Percentiles rank a stretch among this genome's conserved stretches.
phyloP scores from a whole-genome alignment of 2,113 vertebrate species.

The Lepus timidus region DNA sequence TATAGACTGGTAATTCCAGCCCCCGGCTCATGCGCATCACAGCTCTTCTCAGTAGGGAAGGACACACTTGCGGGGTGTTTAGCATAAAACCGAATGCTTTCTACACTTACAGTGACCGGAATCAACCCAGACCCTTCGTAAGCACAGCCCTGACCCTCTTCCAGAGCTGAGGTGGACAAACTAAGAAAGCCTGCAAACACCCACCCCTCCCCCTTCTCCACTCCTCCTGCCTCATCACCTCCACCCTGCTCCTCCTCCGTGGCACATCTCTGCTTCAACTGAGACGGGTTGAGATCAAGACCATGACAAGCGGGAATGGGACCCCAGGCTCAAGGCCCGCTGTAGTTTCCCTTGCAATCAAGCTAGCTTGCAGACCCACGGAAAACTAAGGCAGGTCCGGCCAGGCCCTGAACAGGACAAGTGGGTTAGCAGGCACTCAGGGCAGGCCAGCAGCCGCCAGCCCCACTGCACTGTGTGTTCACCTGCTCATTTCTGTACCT shows the following conservation, averaged over 20 bases:
- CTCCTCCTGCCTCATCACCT: conserved; percentile 38
- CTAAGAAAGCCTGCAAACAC: not conserved
- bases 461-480: not conserved
- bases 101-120: not conserved
- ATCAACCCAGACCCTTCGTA: not conserved
- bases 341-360: not conserved
- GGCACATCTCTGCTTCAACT: not conserved
- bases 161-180: conserved; percentile 17
- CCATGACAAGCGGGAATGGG: not conserved
- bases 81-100: conserved; percentile 29
- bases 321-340: not conserved
- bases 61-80: not conserved
- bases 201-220: not conserved
- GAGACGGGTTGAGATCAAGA: not conserved
- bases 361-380: not conserved
- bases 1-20: not conserved
- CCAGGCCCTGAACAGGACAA: not conserved
- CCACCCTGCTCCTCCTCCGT: not conserved
- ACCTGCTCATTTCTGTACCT: not conserved
- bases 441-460: not conserved
- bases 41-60: not conserved
- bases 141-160: not conserved
- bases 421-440: not conserved
- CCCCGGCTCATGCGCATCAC: not conserved
- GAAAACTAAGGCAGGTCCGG: not conserved